These are phyloP conservation scores for Brachyrhaphis roseni DNA, from an alignment of 2,797 vertebrate genomes.

Conservation along the genomic window DNA sequence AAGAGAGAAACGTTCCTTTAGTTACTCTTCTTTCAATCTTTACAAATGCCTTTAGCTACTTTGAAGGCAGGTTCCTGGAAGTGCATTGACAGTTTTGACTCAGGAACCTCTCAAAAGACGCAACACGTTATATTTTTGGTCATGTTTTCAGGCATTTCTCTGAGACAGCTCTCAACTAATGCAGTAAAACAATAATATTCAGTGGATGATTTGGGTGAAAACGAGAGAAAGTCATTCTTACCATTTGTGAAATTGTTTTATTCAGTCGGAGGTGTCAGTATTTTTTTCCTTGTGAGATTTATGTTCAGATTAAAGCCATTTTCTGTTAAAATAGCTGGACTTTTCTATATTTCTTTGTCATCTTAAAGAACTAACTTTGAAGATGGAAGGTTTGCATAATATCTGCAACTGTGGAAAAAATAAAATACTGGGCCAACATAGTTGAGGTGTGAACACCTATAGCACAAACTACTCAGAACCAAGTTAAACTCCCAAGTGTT, in stretches of 20 bases:
- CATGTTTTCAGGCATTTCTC: not conserved
- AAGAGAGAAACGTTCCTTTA: not conserved
- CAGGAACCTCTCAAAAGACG: not conserved
- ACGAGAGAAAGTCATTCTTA: not conserved
- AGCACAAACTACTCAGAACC: constrained; percentile 23
- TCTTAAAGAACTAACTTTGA: not conserved
- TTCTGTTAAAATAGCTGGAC: not conserved
- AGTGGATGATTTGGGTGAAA: not conserved
- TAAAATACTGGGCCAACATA: constrained; percentile 21
- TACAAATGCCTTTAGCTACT: not conserved
- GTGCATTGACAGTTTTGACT: not conserved
- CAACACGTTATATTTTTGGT: not conserved
- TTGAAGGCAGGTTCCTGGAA: not conserved
- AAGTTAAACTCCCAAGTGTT: constrained; percentile 25
- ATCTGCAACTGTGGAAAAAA: not conserved
- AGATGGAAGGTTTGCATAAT: not conserved
- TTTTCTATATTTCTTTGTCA: not conserved
- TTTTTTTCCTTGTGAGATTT: not conserved
- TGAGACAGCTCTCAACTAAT: not conserved
- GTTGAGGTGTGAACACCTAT: constrained; percentile 40
- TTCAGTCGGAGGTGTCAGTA: not conserved
- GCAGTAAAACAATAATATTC: not conserved
- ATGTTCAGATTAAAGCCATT: not conserved
- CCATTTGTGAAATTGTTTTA: not conserved
- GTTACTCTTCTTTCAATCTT: not conserved